A percentile compares a stretch with the other conserved stretches of the same genome.
Evolutionary conservation across 2,113 vertebrate genomes (phyloP).

Genomic region (Eidolon helvum): DNA sequence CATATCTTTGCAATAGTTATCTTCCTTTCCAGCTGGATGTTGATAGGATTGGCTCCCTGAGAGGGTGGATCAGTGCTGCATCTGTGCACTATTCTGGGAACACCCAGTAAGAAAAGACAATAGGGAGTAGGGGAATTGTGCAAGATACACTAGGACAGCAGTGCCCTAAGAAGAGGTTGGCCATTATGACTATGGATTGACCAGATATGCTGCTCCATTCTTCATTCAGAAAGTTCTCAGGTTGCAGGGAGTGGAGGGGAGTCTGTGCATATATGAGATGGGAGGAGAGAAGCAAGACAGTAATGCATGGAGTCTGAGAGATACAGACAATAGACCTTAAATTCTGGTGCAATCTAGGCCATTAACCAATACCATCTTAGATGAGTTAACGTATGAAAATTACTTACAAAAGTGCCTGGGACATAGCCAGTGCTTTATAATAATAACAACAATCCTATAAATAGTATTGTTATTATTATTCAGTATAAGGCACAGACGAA

Average conservation of each 20-base stretch:
- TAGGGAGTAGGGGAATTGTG: not conserved
- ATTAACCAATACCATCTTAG: not conserved
- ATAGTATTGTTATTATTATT: not conserved
- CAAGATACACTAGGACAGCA: not conserved
- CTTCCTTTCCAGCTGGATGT: not conserved
- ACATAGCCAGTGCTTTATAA: not conserved
- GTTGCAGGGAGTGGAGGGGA: not conserved
- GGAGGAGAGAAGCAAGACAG: not conserved
- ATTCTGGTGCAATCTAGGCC: not conserved
- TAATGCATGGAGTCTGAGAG: not conserved
- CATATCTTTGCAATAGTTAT: not conserved
- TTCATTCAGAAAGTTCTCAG: not conserved
- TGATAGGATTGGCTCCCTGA: not conserved
- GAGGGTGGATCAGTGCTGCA: not conserved
- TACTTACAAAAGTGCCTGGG: not conserved
- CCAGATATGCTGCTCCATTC: not conserved
- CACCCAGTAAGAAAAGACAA: not conserved
- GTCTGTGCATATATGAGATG: not conserved
- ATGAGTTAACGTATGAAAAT: not conserved
- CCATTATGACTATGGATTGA: not conserved
- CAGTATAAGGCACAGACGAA: not conserved
- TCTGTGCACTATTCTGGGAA: not conserved
- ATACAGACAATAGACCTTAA: not conserved
- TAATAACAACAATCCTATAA: too few species aligned
- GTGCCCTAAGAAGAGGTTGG: not conserved